These are phyloP conservation scores for Metridium senile DNA, from an alignment of 92 coral and sea anemone genomes.

Conservation along the genomic window DNA sequence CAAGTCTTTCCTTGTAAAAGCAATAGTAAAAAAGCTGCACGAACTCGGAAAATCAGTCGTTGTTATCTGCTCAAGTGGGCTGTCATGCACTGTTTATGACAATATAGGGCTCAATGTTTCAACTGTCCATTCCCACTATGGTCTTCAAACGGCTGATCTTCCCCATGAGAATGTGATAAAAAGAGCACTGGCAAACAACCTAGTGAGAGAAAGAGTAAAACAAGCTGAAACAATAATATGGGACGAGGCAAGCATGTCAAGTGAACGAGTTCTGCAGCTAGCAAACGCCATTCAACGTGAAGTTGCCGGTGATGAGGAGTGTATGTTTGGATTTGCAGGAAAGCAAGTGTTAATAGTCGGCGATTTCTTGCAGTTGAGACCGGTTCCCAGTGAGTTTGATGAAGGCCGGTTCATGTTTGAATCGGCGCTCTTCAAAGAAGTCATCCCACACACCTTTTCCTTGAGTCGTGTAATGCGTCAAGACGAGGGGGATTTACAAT, in stretches of 20 bases:
- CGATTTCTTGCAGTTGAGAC: conserved; percentile 46
- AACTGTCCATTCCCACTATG: conserved; percentile 24
- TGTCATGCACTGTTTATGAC: conserved; percentile 23
- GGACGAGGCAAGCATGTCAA: conserved; percentile 58
- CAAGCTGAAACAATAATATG: conserved; percentile 42
- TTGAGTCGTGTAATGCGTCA: conserved; percentile 35
- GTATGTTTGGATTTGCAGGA: conserved; percentile 5
- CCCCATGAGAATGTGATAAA: conserved; percentile 36
- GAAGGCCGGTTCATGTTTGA: conserved; percentile 22
- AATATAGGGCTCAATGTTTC: neutral
- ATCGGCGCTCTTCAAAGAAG: conserved; percentile 25
- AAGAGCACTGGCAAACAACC: conserved; percentile 21
- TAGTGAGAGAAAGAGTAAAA: conserved; percentile 29
- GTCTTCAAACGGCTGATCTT: conserved; percentile 44
- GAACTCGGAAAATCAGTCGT: neutral
- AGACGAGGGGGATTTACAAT: conserved; percentile 27
- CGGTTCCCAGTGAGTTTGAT: conserved; percentile 34
- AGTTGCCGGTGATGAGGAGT: neutral
- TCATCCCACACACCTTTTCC: conserved; percentile 52
- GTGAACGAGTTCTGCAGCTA: conserved; percentile 35
- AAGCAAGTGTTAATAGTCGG: conserved; percentile 45
- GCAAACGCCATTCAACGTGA: conserved; percentile 20
- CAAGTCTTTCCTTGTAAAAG: conserved; percentile 3
- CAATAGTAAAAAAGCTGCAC: neutral
- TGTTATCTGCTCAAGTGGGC: conserved; percentile 7